Evolutionary conservation across 2,797 vertebrate genomes (phyloP).

Genomic region (Perodicticus potto): DNA sequence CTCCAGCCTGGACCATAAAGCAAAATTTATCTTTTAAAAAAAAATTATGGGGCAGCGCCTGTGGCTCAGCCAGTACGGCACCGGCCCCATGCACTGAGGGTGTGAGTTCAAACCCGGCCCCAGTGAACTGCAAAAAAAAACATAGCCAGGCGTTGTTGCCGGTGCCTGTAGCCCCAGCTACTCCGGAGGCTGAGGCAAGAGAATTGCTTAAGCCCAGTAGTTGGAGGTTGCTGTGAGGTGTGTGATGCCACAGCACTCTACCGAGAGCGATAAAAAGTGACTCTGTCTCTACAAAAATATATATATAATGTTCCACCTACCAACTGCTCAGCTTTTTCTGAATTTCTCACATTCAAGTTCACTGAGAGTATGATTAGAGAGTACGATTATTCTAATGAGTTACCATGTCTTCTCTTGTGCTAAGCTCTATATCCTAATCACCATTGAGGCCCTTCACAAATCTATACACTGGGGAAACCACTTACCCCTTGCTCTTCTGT

Average conservation of each 20-base stretch:
- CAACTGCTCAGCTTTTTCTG: slow-evolving; percentile 23
- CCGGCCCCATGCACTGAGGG: too few species aligned
- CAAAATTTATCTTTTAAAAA: neutral
- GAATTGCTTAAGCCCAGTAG: too few species aligned
- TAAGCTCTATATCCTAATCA: neutral
- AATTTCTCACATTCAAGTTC: slow-evolving; percentile 39
- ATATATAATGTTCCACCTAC: neutral
- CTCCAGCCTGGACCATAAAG: neutral
- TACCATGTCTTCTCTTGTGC: neutral
- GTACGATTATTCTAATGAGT: slow-evolving; percentile 24
- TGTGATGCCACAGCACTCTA: too few species aligned
- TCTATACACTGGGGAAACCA: neutral
- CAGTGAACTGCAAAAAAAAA: too few species aligned
- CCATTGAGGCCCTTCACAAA: neutral
- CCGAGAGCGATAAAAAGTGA: neutral
- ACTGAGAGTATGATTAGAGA: neutral
- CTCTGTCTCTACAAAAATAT: neutral
- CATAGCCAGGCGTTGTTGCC: too few species aligned
- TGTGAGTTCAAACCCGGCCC: too few species aligned
- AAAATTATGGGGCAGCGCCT: too few species aligned
- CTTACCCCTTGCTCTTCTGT: neutral
- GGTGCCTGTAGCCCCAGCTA: too few species aligned
- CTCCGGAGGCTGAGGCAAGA: too few species aligned
- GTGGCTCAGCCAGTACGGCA: too few species aligned
- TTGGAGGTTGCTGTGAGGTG: too few species aligned